Base-by-base conservation (phyloP, 1,140 invertebrate genomes). In the Campoletis sonorensis region DNA sequence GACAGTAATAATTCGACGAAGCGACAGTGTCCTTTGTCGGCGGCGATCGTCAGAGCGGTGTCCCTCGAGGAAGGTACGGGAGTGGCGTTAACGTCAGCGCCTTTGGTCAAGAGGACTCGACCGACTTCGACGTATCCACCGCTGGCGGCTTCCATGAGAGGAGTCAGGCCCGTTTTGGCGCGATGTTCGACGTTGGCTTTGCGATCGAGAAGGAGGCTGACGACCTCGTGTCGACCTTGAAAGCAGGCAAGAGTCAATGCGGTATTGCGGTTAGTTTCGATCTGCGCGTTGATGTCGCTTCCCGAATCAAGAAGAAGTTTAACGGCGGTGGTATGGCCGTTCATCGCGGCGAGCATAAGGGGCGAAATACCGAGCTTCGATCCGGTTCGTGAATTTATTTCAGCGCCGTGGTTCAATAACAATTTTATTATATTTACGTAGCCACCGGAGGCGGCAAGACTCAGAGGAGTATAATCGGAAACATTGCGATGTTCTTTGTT, bases 401-500 rank as follows among this genome's bases (percentile, higher is more conserved):
- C 99, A 64, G 99, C 99, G 40, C 97, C 97, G 92, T 96, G 94
- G 88, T 96, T 95, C 18, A 99, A 93, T 54, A 99, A 92, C 64
- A 99, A 93, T 87, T 99, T 97, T 84, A 99, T 99, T 86, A 99
- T 99, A 90, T 99, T 99, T 64, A 99, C 98, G 92, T 99, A 99
- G 37, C 98, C 99, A 37, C 98, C 98, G 37, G 98, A 99, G 27
- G 98, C 98, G 67, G 99, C 99, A 80, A 99, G 93, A 89, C 98
- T 99, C 4, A 99, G 93, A 2, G 99, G 99, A 0, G 99, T 99
- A 89, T 99, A 99, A 92, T 99, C 99, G 18, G 98, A 99, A 4
- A 99, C 98, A 92, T 99, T 99, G 61, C 99, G 94, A 92, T 99
- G 99, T 92, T 99, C 99, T 91, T 99, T 99, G 92, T 99, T 99